Base-by-base conservation (phyloP, 2,888 invertebrate genomes). In the Ophioninae sp. region DNA sequence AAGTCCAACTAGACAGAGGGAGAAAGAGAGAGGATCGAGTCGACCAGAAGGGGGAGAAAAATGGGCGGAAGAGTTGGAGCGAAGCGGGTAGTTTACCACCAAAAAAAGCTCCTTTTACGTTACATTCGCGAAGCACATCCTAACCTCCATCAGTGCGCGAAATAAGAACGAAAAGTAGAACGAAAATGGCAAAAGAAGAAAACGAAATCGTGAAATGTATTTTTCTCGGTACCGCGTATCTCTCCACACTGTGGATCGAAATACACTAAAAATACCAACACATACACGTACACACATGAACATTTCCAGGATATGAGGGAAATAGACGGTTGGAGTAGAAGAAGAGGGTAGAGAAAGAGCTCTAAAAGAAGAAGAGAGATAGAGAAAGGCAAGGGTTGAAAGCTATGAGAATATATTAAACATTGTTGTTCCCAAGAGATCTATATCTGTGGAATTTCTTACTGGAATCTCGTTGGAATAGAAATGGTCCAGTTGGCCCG, bases 381-480 rank as follows among this genome's bases (percentile, higher is more conserved):
- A 59, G 13, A n/a, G 67, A n/a, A n/a, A 67, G 30, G 71, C 67
- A 79, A 83, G 77, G 81, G 78, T 82, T 79, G 76, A 78, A 75
- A 59, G 77, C 72, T 56, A 67, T 51, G 61, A 69, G 84, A 85
- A 85, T 84, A 83, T 85, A 81, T 83, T 83, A 81, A 85, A 83
- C 81, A 83, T 81, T 83, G 85, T 83, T 81, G 76, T 75, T 78
- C 63, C 61, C 78, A 44, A 37, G 73, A 65, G 68, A 81, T 61
- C 17, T 41, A 71, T 59, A 80, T 76, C 73, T 37, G 73, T 44
- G 44, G 88, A 90, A 88, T 87, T 89, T 90, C 91, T 91, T 90
- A 91, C 90, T 89, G 79, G 88, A 90, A 88, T 90, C 90, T 92
- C 92, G 90, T 91, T 91, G 88, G 92, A 91, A 92, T 92, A 91